These are phyloP conservation scores for Mirounga angustirostris DNA, from an alignment of 2,113 vertebrate species.

Conservation along the genomic window DNA sequence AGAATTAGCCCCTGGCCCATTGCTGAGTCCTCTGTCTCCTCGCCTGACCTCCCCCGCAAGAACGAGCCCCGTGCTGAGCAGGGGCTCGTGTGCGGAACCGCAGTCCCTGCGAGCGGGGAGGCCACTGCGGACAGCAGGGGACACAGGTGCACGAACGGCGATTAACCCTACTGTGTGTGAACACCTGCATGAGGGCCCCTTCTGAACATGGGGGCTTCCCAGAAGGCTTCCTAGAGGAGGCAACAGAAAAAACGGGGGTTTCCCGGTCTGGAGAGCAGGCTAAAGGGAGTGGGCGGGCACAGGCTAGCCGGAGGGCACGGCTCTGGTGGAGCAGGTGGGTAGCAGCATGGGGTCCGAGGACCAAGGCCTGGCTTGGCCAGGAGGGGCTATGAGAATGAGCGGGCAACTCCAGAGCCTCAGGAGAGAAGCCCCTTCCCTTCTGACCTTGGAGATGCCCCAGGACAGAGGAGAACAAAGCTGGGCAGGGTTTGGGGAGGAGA, in stretches of 20 bases:
- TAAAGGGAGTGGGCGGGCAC: background rate
- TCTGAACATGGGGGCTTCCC: background rate
- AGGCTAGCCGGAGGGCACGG: background rate
- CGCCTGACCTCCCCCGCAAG: background rate
- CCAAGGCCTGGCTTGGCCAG: background rate
- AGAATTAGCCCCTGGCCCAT: fast-evolving
- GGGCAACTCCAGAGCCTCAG: background rate
- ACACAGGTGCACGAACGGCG: fast-evolving
- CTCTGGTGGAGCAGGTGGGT: background rate
- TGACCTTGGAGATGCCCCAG: too few relatives aligned
- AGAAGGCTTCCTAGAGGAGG: constrained; percentile 4
- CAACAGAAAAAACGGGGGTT: background rate
- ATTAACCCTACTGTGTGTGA: too few relatives aligned
- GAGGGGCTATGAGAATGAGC: background rate
- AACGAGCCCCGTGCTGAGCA: background rate
- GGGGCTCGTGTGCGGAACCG: fast-evolving
- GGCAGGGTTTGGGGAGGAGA: background rate
- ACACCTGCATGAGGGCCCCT: background rate
- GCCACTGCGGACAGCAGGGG: background rate
- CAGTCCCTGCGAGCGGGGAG: background rate
- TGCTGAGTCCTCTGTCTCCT: background rate
- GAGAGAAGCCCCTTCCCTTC: background rate
- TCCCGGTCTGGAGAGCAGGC: background rate
- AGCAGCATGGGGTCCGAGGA: background rate
- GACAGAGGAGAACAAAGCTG: background rate